These are phyloP conservation scores for Dromas ardeola DNA, from an alignment of 2,113 vertebrate genomes.

Conservation along the genomic window DNA sequence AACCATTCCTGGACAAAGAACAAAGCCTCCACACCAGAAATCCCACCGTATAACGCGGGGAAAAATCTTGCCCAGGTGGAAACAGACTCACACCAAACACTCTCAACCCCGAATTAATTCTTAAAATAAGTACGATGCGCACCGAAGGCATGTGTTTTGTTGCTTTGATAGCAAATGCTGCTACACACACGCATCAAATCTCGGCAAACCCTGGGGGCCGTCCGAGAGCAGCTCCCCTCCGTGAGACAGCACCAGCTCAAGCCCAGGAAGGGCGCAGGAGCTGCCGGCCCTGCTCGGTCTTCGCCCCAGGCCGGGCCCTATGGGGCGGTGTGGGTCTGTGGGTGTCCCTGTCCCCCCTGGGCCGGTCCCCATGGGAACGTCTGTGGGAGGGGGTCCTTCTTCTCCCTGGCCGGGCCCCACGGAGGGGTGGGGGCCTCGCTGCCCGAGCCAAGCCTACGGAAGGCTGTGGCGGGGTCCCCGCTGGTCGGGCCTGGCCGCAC, in stretches of 20 bases:
- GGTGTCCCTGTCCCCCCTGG: not conserved
- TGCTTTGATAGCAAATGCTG: not conserved
- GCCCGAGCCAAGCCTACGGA: not conserved
- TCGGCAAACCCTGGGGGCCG: not conserved
- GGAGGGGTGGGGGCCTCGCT: not conserved
- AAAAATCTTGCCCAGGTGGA: not conserved
- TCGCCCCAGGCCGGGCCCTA: too few relatives aligned
- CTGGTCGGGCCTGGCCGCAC: too few relatives aligned
- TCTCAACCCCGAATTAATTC: not conserved
- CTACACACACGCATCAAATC: not conserved
- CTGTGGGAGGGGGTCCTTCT: not conserved
- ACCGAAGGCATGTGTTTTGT: fast-evolving
- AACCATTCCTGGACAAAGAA: not conserved
- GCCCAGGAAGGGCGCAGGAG: too few relatives aligned
- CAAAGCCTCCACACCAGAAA: not conserved
- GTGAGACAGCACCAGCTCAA: not conserved
- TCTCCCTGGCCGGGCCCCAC: too few relatives aligned
- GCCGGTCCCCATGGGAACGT: not conserved
- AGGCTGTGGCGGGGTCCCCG: not conserved
- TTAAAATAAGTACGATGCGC: fast-evolving
- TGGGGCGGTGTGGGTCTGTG: not conserved
- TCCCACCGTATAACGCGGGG: fast-evolving
- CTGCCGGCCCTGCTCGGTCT: not conserved
- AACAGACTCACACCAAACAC: not conserved
- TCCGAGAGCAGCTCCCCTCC: not conserved